Evolutionary conservation across 2,888 invertebrate genomes (phyloP), one percentile per base, ranked within the genome.

Genomic region (Cheilosia soror): DNA sequence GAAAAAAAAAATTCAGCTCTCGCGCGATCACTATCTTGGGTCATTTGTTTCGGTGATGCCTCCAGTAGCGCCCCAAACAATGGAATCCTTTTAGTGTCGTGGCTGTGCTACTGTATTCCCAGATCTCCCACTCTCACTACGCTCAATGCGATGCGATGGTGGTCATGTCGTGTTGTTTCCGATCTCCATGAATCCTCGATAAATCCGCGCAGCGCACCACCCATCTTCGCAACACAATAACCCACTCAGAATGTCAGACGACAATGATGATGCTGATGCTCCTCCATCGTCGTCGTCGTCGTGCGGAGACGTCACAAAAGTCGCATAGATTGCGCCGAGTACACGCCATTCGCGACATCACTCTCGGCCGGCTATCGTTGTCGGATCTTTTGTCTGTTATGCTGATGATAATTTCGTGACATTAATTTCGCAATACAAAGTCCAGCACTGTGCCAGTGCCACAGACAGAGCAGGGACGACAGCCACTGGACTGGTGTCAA

Each of bases 341-440:
- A n/a, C 72, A 60, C 58, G 55, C 75, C 58, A 53, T 57, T 71
- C 62, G 87, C 82, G 87, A 87, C 84, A 85, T 85, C 87, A 85
- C 72, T 72, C 62, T 72, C 62, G 2, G 2, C 57, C 49, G 65
- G 51, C 87, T 88, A 87, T 88, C 88, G 77, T 78, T 62, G 88
- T 87, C 88, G 88, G 87, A 88, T 88, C 88, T 88, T 88, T 88
- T 88, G 88, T 87, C 82, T 86, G 85, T 82, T 77, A 63, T 65
- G 80, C 83, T 85, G 88, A 89, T 89, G 89, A 89, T 89, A 88
- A 89, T 89, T 89, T 89, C 89, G 89, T 89, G 89, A 89, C 89
- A 89, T 88, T 89, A 89, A 88, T 89, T 88, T 87, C 68, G 20
- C 68, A 73, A 73, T 77, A 81, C 86, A 81, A 86, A 86, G 86